These are phyloP conservation scores for Belonocnema kinseyi DNA, from an alignment of 1,140 invertebrate genomes.

Conservation along the genomic window DNA sequence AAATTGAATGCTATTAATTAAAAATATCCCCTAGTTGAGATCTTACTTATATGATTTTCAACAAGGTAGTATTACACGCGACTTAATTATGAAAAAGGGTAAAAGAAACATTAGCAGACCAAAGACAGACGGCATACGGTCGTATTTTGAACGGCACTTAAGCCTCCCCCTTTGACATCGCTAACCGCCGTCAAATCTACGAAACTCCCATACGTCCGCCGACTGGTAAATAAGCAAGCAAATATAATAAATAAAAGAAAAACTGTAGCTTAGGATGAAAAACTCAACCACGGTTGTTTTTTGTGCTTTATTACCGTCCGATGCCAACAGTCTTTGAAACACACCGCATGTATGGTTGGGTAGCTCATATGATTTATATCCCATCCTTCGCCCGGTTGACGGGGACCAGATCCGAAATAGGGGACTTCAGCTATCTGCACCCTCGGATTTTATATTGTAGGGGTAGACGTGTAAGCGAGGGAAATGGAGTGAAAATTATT, in stretches of 20 bases:
- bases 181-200: slow-evolving; percentile 10
- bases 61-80: no score
- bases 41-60: no score
- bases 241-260: slow-evolving; percentile 24
- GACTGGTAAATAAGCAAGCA: neutral
- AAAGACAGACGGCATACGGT: slow-evolving; percentile 6
- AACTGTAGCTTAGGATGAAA: neutral
- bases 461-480: neutral
- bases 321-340: slow-evolving; percentile 1
- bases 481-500: slow-evolving; percentile 3
- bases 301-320: neutral
- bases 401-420: slow-evolving; percentile 11
- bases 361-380: slow-evolving; percentile 6
- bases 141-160: neutral
- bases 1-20: no score
- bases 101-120: neutral
- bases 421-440: slow-evolving; percentile 23
- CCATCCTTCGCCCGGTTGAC: slow-evolving; percentile 4
- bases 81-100: neutral
- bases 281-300: neutral
- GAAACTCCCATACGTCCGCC: neutral
- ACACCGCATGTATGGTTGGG: neutral
- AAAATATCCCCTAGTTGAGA: no score
- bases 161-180: neutral
- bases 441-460: slow-evolving; percentile 1